Base-by-base conservation (phyloP, 2,113 vertebrate genomes). In the Corythornis cristatus region DNA sequence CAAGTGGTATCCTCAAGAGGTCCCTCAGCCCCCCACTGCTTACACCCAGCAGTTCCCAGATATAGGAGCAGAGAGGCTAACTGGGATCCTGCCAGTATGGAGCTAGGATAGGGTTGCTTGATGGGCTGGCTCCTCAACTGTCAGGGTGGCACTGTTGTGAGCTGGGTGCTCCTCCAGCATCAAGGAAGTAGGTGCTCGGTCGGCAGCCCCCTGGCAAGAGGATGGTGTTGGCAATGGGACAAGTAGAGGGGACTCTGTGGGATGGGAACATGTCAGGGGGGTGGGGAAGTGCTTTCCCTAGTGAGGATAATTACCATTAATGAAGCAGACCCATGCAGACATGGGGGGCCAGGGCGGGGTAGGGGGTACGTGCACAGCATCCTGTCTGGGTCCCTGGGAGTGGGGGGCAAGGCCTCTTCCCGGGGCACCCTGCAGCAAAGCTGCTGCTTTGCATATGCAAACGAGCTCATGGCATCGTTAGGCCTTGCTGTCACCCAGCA, bases 361-460 rank as follows among this genome's bases (percentile, higher is more conserved):
- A 40, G 43, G 56, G n/a, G 31, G 11, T 75, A 20, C 0, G 2
- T 75, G 45, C 2, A 10, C 40, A 33, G 77, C 48, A 78, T 93
- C 83, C 43, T 18, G 3, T 19, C 12, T 0, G 8, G 51, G n/a
- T 81, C 48, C 57, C 71, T 95, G 96, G 89, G 94, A 96, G 89
- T 5, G 0, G 26, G 65, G 84, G 26, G 11, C 62, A 75, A 90
- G 42, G 78, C 45, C 50, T 79, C 62, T 95, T 96, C 93, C 91
- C 54, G 78, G 87, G 91, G 42, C 62, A 68, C 37, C 73, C 74
- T 0, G 21, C 81, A 75, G 89, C 71, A 79, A 19, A 78, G 87
- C 82, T 68, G 26, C 58, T 76, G 42, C 45, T 95, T 96, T 95
- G 87, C 91, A 95, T 96, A 96, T 96, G 96, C 71, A 96, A 93